Evolutionary conservation across 2,113 vertebrate species (phyloP).

Genomic region (Pelusios castaneus): DNA sequence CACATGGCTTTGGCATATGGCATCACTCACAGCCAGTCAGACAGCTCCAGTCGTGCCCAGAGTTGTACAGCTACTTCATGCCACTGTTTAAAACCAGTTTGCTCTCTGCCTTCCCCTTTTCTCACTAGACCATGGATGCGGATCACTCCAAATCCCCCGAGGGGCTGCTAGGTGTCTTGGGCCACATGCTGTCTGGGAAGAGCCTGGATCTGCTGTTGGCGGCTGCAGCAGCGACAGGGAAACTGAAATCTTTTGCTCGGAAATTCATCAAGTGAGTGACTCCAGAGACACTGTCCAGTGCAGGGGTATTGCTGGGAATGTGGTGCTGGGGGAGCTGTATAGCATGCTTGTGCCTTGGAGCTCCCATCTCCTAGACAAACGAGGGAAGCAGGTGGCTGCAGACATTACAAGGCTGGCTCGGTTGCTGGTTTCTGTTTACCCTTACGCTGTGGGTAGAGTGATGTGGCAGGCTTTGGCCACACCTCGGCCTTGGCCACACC

Average conservation of each 20-base stretch:
- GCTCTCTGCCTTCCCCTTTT: not conserved
- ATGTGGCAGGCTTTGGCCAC: not conserved
- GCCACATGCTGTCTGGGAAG: slow-evolving; percentile 98
- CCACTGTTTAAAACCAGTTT: not conserved
- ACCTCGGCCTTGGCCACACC: not conserved
- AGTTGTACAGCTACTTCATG: not conserved
- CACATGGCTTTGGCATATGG: accelerated
- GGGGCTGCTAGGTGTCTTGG: slow-evolving; percentile 93
- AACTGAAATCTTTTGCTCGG: slow-evolving; percentile 95
- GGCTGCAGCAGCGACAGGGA: slow-evolving; percentile 93
- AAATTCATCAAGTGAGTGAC: slow-evolving; percentile 95
- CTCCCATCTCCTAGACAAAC: not conserved
- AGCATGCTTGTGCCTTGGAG: too few relatives aligned
- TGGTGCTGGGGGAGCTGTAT: not conserved
- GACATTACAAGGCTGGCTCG: not conserved
- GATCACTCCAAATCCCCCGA: slow-evolving; percentile 98
- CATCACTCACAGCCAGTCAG: not conserved
- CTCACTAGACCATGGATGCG: slow-evolving; percentile 91
- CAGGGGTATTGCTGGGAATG: not conserved
- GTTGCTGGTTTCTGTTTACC: not conserved
- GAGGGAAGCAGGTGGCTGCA: not conserved
- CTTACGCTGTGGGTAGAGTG: not conserved
- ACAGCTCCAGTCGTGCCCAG: accelerated
- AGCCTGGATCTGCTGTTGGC: slow-evolving; percentile 93
- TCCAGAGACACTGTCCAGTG: accelerated